A percentile compares a stretch with the other conserved stretches of the same genome.
These are phyloP conservation scores for Aphodius sticticus DNA, from an alignment of 2,888 invertebrate species.

Conservation along the genomic window DNA sequence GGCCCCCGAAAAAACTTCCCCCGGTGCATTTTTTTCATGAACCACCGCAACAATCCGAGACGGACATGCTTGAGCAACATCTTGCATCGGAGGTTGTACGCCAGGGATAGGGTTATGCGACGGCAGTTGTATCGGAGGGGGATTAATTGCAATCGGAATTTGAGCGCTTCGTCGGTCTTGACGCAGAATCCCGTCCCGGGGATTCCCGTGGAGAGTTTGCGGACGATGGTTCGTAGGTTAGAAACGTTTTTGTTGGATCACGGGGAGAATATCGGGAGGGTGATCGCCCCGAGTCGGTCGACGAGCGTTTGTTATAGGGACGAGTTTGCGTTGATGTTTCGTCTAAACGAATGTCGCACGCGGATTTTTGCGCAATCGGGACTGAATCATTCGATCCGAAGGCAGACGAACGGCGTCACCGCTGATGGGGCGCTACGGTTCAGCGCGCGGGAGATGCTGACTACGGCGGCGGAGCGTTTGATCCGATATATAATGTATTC, in stretches of 20 bases:
- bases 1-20: slow-evolving; percentile 47
- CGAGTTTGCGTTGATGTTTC: slow-evolving; percentile 53
- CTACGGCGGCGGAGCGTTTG: slow-evolving; percentile 60
- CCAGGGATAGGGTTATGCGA: slow-evolving; percentile 43
- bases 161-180: slow-evolving; percentile 34
- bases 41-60: slow-evolving; percentile 48
- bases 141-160: slow-evolving; percentile 36
- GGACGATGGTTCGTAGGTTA: slow-evolving; percentile 42
- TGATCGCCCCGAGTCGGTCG: slow-evolving; percentile 26
- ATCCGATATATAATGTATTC: slow-evolving; percentile 59
- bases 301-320: slow-evolving; percentile 46
- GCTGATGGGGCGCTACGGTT: slow-evolving; percentile 54
- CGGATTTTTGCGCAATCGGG: slow-evolving; percentile 48
- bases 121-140: slow-evolving; percentile 43
- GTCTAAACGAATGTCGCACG: slow-evolving; percentile 53
- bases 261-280: slow-evolving; percentile 40
- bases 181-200: slow-evolving; percentile 29
- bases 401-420: slow-evolving; percentile 47
- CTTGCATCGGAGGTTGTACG: slow-evolving; percentile 48
- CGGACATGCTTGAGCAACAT: slow-evolving; percentile 49
- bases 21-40: slow-evolving; percentile 45
- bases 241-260: slow-evolving; percentile 46
- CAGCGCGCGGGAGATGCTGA: slow-evolving; percentile 58
- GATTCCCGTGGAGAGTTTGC: slow-evolving; percentile 38
- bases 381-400: slow-evolving; percentile 35